Percentiles rank a stretch among this genome's conserved stretches.
phyloP scores from a whole-genome alignment of 2,888 invertebrate genomes.

The Temnothorax rugatulus region DNA sequence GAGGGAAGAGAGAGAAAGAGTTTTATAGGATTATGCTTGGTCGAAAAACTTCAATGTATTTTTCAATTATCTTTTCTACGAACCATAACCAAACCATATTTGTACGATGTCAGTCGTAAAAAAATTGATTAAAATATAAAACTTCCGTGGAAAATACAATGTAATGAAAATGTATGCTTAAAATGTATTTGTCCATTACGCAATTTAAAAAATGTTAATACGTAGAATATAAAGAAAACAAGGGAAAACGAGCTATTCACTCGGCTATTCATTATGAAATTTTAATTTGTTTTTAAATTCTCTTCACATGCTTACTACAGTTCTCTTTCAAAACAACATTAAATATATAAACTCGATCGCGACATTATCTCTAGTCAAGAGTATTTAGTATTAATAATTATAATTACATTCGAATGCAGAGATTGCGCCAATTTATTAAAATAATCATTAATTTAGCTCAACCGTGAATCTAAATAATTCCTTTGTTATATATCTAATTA shows the following conservation, averaged over 20 bases:
- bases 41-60: neutral
- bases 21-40: neutral
- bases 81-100: constrained; percentile 7
- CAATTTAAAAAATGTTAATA: neutral
- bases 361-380: neutral
- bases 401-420: neutral
- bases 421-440: neutral
- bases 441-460: neutral
- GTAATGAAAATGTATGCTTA: constrained; percentile 1
- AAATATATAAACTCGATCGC: neutral
- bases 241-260: neutral
- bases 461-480: neutral
- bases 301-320: neutral
- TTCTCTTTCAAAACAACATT: neutral
- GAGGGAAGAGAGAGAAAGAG: neutral
- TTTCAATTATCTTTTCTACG: constrained; percentile 3
- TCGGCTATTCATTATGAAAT: neutral
- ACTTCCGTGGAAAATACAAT: neutral
- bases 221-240: neutral
- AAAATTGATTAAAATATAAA: constrained; percentile 27
- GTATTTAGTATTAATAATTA: neutral
- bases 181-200: neutral
- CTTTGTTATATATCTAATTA: neutral
- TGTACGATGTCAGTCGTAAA: neutral
- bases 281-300: neutral